Conservation (phyloP, 2,113 vertebrate genomes). For the Lathamus discolor region DNA sequence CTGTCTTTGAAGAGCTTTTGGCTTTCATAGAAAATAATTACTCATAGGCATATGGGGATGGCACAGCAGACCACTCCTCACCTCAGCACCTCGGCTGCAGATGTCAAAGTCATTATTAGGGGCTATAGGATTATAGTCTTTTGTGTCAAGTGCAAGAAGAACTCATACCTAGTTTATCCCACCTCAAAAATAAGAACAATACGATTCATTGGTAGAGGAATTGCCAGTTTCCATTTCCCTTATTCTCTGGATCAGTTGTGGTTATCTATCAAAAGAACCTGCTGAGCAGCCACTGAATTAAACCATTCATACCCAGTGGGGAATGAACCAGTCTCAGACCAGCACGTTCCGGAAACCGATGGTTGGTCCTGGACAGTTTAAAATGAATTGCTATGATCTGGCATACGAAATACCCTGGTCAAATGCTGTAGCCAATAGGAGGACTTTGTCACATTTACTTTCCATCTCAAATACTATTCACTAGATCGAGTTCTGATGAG, state of each 20-base stretch:
- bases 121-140: neutral
- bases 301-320: neutral
- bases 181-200: neutral
- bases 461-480: rapidly evolving
- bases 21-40: neutral
- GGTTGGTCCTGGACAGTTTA: neutral
- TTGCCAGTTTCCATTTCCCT: neutral
- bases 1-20: neutral
- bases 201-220: neutral
- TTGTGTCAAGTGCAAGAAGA: neutral
- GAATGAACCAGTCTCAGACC: neutral
- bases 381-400: neutral
- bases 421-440: neutral
- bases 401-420: neutral
- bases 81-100: neutral
- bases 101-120: neutral
- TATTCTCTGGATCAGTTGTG: neutral
- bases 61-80: neutral
- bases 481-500: neutral
- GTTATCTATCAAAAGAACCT: neutral
- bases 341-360: neutral
- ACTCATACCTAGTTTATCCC: neutral
- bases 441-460: neutral
- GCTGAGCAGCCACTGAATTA: neutral
- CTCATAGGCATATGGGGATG: neutral